Percentiles rank a stretch among this genome's conserved stretches.
Evolutionary conservation across 2,888 invertebrate species (phyloP).

Genomic region (Poecilobothrus nobilitatus): DNA sequence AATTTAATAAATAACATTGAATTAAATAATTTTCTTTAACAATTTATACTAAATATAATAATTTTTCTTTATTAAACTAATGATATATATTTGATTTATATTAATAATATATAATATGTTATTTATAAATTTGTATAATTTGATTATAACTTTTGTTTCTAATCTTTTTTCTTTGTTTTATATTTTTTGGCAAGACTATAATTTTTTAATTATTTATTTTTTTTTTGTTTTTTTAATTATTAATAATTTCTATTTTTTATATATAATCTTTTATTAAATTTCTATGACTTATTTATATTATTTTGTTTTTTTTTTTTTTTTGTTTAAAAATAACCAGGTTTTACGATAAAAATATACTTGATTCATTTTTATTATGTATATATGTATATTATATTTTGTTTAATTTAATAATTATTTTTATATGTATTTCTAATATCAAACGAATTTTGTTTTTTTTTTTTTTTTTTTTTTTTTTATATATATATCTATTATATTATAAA

Average conservation of each 20-base stretch:
- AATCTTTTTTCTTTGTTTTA: neutral
- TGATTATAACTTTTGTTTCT: neutral
- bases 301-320: conserved; percentile 19
- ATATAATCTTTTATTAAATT: conserved; percentile 22
- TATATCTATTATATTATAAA: conserved; percentile 20
- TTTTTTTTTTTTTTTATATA: neutral
- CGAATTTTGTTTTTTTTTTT: too few species aligned
- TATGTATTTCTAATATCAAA: conserved; percentile 19
- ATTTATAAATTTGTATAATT: neutral
- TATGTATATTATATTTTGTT: conserved; percentile 19
- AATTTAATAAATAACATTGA: neutral
- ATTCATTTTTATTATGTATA: conserved; percentile 19
- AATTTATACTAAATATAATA: neutral
- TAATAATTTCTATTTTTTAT: conserved; percentile 7
- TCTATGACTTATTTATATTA: conserved; percentile 14
- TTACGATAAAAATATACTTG: conserved; percentile 13
- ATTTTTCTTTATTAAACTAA: neutral
- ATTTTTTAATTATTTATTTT: too few species aligned
- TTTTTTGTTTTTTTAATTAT: neutral
- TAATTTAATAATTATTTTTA: conserved; percentile 14
- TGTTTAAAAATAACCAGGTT: conserved; percentile 24
- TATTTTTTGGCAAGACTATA: neutral
- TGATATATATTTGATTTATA: neutral
- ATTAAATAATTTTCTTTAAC: neutral
- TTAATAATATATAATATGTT: neutral